These are phyloP conservation scores for Halyomorpha halys DNA, from an alignment of 1,140 invertebrate species.

Conservation along the genomic window DNA sequence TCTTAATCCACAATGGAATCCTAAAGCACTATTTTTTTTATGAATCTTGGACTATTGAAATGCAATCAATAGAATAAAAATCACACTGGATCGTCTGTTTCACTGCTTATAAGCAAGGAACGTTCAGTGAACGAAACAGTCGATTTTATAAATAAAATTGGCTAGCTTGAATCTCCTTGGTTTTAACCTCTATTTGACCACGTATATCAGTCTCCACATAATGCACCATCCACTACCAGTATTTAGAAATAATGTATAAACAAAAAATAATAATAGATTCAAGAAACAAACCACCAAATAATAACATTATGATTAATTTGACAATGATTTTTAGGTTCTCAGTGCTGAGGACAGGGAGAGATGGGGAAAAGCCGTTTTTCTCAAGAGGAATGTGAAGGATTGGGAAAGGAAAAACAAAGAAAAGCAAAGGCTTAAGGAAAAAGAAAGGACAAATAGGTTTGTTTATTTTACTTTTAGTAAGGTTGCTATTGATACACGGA, in stretches of 20 bases:
- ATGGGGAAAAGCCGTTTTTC: slow-evolving; percentile 47
- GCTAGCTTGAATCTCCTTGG: too few relatives aligned
- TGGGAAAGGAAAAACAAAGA: slow-evolving; percentile 34
- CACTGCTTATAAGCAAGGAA: too few relatives aligned
- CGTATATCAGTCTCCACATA: too few relatives aligned
- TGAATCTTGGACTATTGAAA: too few relatives aligned
- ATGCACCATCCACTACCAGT: neutral
- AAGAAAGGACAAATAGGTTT: slow-evolving; percentile 19
- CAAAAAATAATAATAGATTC: slow-evolving; percentile 14
- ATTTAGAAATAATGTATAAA: neutral
- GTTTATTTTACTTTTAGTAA: neutral
- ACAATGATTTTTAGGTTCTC: slow-evolving; percentile 14
- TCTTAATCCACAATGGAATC: too few relatives aligned
- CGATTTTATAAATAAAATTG: too few relatives aligned
- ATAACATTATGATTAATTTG: neutral
- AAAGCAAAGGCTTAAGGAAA: slow-evolving; percentile 19
- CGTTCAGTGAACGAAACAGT: too few relatives aligned
- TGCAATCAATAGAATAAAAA: too few relatives aligned
- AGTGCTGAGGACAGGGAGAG: slow-evolving; percentile 32
- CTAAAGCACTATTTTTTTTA: too few relatives aligned
- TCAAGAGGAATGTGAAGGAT: slow-evolving; percentile 48
- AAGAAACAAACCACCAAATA: slow-evolving; percentile 15
- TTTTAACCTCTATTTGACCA: too few relatives aligned
- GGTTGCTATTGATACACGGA: neutral
- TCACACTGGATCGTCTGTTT: too few relatives aligned